These are phyloP conservation scores for Euclidia mi DNA, from an alignment of 2,888 invertebrate genomes.

Conservation along the genomic window DNA sequence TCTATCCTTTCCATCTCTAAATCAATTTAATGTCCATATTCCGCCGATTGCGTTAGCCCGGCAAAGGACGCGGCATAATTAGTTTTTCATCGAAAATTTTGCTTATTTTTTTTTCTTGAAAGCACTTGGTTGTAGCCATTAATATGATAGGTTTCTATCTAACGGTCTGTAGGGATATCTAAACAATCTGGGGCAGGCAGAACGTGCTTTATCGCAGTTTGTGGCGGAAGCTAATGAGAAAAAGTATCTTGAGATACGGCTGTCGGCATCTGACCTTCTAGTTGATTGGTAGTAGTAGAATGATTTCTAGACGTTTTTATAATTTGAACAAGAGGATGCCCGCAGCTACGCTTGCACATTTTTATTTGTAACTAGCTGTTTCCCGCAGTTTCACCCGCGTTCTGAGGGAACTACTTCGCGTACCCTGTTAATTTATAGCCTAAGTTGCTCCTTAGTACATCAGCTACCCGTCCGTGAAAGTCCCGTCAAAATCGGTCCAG, in stretches of 20 bases:
- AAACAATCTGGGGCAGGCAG: constrained; percentile 13
- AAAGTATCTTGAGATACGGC: constrained; percentile 14
- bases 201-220: constrained; percentile 50
- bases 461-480: no score
- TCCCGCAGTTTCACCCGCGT: no score
- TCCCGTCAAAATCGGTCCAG: no score
- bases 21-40: neutral
- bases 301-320: no score
- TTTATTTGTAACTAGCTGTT: no score
- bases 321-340: no score
- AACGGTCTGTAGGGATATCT: constrained; percentile 33
- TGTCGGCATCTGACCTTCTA: neutral
- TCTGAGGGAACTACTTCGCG: no score
- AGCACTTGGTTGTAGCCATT: constrained; percentile 17
- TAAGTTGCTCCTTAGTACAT: no score
- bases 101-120: constrained; percentile 7
- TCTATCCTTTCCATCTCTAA: neutral
- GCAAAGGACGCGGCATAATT: neutral
- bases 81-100: constrained; percentile 1
- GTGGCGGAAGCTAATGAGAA: constrained; percentile 15
- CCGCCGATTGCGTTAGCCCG: neutral
- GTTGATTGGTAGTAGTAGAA: neutral
- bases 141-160: constrained; percentile 40
- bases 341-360: no score
- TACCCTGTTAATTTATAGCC: no score